phyloP scores from a whole-genome alignment of 2,797 vertebrate species.

The Rhynchonycteris naso region DNA sequence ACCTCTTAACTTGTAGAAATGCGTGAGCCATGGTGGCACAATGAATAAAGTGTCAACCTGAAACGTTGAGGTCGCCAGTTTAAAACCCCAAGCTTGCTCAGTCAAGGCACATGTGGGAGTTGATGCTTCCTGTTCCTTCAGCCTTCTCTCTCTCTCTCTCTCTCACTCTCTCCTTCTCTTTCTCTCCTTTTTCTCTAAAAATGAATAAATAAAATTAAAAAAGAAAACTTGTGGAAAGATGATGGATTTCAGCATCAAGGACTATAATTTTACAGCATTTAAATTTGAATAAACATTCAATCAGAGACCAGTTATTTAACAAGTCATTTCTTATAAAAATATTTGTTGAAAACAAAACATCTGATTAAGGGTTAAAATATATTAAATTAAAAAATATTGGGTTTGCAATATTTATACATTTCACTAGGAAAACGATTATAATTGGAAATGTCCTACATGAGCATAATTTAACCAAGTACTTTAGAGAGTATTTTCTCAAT shows the following conservation, averaged over 20 bases:
- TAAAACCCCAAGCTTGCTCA: no score
- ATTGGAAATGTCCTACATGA: background rate
- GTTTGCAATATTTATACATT: background rate
- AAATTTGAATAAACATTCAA: background rate
- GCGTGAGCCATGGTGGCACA: no score
- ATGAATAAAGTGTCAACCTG: no score
- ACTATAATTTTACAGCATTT: background rate
- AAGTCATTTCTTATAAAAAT: background rate
- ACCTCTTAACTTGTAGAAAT: background rate
- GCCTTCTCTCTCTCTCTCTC: no score
- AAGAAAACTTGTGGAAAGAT: no score
- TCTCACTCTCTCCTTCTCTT: no score
- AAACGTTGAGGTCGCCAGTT: no score
- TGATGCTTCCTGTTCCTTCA: no score
- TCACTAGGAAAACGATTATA: constrained; percentile 11
- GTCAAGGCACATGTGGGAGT: no score
- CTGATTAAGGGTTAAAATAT: background rate
- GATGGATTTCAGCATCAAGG: background rate
- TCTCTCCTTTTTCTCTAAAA: no score
- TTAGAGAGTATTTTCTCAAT: constrained; percentile 19
- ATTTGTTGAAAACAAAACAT: background rate
- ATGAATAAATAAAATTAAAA: no score
- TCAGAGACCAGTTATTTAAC: background rate
- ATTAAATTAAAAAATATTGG: background rate
- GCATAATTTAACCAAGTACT: background rate